Conservation (phyloP, 2,797 vertebrate genomes). For the Staurois parvus region DNA sequence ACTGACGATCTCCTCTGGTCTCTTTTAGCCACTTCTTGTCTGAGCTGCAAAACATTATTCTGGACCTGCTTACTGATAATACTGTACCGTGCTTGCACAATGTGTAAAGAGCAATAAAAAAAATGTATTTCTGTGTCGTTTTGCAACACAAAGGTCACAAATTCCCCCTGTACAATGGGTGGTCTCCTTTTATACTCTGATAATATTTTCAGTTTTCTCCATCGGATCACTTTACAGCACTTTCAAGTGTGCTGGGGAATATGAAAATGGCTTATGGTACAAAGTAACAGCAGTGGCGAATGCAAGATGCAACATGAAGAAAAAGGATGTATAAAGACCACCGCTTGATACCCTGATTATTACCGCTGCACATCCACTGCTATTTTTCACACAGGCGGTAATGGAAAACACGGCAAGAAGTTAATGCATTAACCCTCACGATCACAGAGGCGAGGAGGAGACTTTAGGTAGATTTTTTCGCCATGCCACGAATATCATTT, state of each 20-base stretch:
- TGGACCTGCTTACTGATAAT: too few relatives aligned
- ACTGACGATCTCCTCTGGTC: too few relatives aligned
- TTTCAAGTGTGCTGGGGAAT: conserved; percentile 4
- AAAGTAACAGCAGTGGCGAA: background rate
- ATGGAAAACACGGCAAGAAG: background rate
- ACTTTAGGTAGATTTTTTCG: background rate
- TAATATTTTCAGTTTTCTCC: background rate
- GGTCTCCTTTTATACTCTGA: background rate
- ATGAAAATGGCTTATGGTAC: background rate
- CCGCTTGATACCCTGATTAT: background rate
- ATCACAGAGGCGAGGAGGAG: background rate
- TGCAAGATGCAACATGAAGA: conserved; percentile 9
- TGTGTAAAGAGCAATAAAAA: too few relatives aligned
- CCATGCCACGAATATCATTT: background rate
- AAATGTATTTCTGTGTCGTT: too few relatives aligned
- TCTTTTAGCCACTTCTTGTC: too few relatives aligned
- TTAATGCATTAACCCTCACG: conserved; percentile 21
- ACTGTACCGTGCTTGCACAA: too few relatives aligned
- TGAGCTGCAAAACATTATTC: too few relatives aligned
- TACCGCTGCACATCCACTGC: conserved; percentile 7
- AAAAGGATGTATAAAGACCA: background rate
- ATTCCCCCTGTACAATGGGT: too few relatives aligned
- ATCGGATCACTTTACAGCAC: conserved; percentile 4
- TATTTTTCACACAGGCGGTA: background rate
- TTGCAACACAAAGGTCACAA: too few relatives aligned